Evolutionary conservation across 2,797 vertebrate species (phyloP).

Genomic region (Galaxias olidus): DNA sequence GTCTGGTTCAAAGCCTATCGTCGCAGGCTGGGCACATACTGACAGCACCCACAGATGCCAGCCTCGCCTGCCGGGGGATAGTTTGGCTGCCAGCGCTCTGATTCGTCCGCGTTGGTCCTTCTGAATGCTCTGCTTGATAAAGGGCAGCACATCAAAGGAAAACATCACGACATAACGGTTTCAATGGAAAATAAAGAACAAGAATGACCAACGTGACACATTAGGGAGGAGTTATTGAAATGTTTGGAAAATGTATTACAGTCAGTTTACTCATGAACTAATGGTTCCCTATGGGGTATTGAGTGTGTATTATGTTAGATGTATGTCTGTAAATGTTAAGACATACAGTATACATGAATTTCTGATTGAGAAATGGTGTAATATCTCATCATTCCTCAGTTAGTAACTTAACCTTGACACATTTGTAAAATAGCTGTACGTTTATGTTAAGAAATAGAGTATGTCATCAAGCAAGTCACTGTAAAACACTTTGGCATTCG

Average conservation of each 20-base stretch:
- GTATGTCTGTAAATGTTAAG: neutral
- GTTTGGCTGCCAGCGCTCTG: slow-evolving; percentile 6
- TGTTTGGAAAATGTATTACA: too few relatives aligned
- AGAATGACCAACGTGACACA: too few relatives aligned
- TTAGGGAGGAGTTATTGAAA: too few relatives aligned
- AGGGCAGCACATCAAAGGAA: slow-evolving; percentile 8
- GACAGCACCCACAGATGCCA: slow-evolving; percentile 6
- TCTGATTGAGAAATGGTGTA: too few relatives aligned
- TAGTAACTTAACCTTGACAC: too few relatives aligned
- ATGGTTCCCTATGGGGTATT: neutral
- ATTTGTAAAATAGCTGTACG: too few relatives aligned
- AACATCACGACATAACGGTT: slow-evolving; percentile 4
- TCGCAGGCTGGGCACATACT: neutral
- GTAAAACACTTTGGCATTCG: neutral
- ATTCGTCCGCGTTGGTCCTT: neutral
- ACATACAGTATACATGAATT: too few relatives aligned
- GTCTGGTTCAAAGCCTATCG: slow-evolving; percentile 4
- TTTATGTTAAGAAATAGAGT: neutral
- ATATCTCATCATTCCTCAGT: too few relatives aligned
- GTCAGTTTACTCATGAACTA: too few relatives aligned
- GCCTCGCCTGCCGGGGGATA: slow-evolving; percentile 1
- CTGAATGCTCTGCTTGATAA: neutral
- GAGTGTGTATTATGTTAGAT: too few relatives aligned
- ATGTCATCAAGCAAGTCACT: neutral
- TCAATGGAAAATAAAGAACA: too few relatives aligned